Percentiles rank a stretch among this genome's conserved stretches.
Conservation (phyloP, 2,113 vertebrate species). For the Addax nasomaculatus region DNA sequence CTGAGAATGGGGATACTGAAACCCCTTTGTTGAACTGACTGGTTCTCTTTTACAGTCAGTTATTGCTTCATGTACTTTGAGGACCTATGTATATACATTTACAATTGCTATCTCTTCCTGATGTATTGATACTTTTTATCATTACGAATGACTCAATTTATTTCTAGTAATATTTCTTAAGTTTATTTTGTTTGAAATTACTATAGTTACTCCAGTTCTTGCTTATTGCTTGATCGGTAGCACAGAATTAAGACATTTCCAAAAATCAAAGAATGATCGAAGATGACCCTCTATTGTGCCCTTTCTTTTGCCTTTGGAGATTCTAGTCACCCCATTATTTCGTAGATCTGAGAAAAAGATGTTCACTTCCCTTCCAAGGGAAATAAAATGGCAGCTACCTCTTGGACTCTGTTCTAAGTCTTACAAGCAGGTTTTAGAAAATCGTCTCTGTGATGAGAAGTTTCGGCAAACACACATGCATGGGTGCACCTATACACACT, state of each 20-base stretch:
- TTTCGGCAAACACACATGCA: not conserved
- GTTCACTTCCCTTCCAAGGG: not conserved
- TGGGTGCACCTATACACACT: not conserved
- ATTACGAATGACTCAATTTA: not conserved
- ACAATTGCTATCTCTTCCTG: not conserved
- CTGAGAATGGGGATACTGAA: not conserved
- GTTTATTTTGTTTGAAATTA: not conserved
- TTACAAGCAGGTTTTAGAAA: not conserved
- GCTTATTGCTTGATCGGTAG: not conserved
- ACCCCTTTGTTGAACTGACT: not conserved
- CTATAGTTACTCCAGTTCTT: not conserved
- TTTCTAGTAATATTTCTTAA: not conserved
- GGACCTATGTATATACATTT: not conserved
- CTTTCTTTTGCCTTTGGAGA: not conserved
- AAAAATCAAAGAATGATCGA: not conserved
- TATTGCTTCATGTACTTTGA: not conserved
- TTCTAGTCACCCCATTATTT: not conserved
- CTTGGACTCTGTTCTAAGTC: not conserved
- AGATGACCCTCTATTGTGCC: not conserved
- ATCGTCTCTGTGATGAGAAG: not conserved
- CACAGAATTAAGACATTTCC: not conserved
- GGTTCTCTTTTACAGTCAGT: not conserved
- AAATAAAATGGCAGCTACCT: not conserved
- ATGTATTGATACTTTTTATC: not conserved
- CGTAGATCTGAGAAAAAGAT: not conserved